A percentile compares a stretch with the other conserved stretches of the same genome.
These are phyloP conservation scores for Tachysurus vachellii DNA, from an alignment of 2,113 vertebrate species.

Conservation along the genomic window DNA sequence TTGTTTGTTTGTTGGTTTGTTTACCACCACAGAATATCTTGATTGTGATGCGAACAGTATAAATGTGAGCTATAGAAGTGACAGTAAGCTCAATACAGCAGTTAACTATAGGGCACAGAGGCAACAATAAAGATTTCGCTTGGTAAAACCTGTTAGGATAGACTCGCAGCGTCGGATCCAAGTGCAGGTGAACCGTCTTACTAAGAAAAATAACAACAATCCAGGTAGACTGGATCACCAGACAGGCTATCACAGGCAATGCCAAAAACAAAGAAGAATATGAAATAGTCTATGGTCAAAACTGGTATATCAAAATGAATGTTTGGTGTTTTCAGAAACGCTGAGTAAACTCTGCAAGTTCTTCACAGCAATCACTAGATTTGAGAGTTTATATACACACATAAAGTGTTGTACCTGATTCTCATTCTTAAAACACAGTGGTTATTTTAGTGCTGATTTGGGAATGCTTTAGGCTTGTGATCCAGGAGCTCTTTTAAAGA, in stretches of 20 bases:
- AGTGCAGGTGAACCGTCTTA: too few species aligned
- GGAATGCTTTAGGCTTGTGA: neutral
- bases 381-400: too few species aligned
- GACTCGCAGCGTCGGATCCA: too few species aligned
- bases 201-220: too few species aligned
- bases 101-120: neutral
- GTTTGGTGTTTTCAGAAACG: too few species aligned
- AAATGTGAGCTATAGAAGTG: neutral
- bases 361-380: neutral
- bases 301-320: too few species aligned
- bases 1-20: neutral
- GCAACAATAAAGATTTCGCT: neutral
- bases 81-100: neutral
- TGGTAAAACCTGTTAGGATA: neutral
- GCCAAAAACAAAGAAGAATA: too few species aligned
- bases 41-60: neutral
- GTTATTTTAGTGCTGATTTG: neutral
- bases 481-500: neutral
- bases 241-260: too few species aligned
- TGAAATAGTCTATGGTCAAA: too few species aligned
- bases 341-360: too few species aligned
- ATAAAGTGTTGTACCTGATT: neutral
- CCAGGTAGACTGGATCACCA: too few species aligned
- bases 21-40: neutral
- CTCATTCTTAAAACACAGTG: neutral